Percentiles rank a stretch among this genome's conserved stretches.
Evolutionary conservation across 2,797 vertebrate genomes (phyloP).

Genomic region (Sibirionetta formosa): DNA sequence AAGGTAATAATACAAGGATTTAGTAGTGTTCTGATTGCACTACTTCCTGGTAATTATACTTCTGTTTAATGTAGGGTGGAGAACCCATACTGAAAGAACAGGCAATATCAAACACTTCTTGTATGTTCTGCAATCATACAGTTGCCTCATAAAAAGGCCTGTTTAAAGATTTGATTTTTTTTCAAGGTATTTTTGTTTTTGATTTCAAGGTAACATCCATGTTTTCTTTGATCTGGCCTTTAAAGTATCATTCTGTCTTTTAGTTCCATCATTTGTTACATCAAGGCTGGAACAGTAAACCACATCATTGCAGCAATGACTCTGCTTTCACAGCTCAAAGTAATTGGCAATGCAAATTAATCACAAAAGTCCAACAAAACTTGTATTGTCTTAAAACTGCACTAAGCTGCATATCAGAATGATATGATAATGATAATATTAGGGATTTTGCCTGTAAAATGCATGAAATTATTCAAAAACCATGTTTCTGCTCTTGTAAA

Average conservation of each 20-base stretch:
- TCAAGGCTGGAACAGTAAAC: neutral
- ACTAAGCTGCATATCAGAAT: neutral
- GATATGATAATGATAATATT: neutral
- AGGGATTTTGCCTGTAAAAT: neutral
- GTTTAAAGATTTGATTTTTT: too few species aligned
- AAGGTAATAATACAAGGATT: neutral
- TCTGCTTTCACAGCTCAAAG: neutral
- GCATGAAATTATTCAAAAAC: fast-evolving
- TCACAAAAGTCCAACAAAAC: neutral
- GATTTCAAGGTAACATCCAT: neutral
- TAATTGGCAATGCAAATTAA: neutral
- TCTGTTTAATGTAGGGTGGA: neutral
- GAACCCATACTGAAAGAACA: neutral
- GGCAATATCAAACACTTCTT: neutral
- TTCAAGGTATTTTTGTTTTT: neutral
- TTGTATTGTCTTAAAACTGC: neutral
- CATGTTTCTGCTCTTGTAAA: neutral
- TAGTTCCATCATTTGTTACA: neutral
- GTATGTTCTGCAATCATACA: neutral
- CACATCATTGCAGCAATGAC: neutral
- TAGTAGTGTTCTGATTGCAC: neutral
- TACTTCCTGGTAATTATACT: neutral
- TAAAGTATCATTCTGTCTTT: neutral
- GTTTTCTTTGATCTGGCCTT: neutral
- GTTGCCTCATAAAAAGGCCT: neutral